Base-by-base conservation (phyloP, 2,888 invertebrate genomes). In the Lottia gigantea region DNA sequence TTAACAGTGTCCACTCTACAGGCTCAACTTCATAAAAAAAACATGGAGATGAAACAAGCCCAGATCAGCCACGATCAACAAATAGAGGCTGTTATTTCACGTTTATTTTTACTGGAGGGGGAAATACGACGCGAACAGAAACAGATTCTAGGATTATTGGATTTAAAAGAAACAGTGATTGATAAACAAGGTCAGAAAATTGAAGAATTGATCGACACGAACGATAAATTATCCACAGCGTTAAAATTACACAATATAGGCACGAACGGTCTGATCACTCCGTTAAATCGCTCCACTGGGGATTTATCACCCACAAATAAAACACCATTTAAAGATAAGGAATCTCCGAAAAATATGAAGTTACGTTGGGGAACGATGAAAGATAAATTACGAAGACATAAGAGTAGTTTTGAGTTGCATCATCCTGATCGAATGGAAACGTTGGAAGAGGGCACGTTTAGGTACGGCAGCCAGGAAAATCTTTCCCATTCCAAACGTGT, bases 391-490 rank as follows among this genome's bases (percentile, higher is more conserved):
- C 74, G 80, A 23, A 79, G 82, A n/a, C 82, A 83, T 68, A 75
- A 82, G 65, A 83, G 84, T 68, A 83, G 81, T 64, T 70, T 84
- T 62, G 85, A 85, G 64, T 74, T 84, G 64, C 77, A 78, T 62
- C 75, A 75, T n/a, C 74, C 80, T 0, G 79, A 79, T 47, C 71
- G 77, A 16, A 76, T 82, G 45, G 80, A 80, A 70, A 72, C 74
- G 47, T 68, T 82, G 7, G 65, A 77, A 11, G 79, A 80, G 64
- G 71, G 74, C 16, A 71, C 75, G 12, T 67, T 79, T 0, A 71
- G 80, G 46, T 84, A 78, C 69, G 77, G 81, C 66, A 85, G 83
- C 74, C 82, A 83, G 70, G 84, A 85, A 64, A 83, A 83, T 68
- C 72, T 84, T 26, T 71, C 74, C 2, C 72, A 70, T 31, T 31